These are phyloP conservation scores for Schizaphis graminum DNA, from an alignment of 2,888 invertebrate species.

Conservation along the genomic window DNA sequence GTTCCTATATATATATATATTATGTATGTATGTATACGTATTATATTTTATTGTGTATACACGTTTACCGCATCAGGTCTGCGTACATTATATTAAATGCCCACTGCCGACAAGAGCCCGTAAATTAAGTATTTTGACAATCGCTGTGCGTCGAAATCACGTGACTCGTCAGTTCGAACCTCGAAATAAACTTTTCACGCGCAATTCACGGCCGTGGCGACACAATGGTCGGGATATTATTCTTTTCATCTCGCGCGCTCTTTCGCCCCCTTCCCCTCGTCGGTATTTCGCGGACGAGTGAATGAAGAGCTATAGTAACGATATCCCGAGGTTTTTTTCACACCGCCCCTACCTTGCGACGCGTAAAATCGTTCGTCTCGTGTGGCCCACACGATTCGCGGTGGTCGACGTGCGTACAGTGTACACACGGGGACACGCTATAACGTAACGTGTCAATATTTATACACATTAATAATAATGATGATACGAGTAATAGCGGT, in stretches of 20 bases:
- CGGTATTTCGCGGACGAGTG: background rate
- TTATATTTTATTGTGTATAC: background rate
- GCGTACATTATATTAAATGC: background rate
- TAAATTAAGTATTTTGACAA: slow-evolving; percentile 25
- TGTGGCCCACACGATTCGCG: background rate
- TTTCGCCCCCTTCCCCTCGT: background rate
- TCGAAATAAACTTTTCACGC: slow-evolving; percentile 27
- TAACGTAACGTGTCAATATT: slow-evolving; percentile 48
- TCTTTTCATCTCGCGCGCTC: background rate
- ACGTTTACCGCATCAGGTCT: background rate
- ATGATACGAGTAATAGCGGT: background rate
- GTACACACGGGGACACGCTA: background rate
- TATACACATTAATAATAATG: background rate
- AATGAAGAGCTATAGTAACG: background rate
- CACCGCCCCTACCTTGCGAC: background rate
- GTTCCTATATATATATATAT: too few species aligned
- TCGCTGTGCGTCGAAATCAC: background rate
- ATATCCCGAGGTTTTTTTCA: background rate
- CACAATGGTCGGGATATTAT: background rate
- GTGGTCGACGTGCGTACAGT: background rate
- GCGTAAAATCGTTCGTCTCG: background rate
- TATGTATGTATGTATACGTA: too few species aligned
- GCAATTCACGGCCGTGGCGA: background rate
- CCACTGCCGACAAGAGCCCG: background rate
- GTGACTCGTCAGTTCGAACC: background rate